Conservation (phyloP, 2,888 invertebrate species). For the Eupithecia inturbata region DNA sequence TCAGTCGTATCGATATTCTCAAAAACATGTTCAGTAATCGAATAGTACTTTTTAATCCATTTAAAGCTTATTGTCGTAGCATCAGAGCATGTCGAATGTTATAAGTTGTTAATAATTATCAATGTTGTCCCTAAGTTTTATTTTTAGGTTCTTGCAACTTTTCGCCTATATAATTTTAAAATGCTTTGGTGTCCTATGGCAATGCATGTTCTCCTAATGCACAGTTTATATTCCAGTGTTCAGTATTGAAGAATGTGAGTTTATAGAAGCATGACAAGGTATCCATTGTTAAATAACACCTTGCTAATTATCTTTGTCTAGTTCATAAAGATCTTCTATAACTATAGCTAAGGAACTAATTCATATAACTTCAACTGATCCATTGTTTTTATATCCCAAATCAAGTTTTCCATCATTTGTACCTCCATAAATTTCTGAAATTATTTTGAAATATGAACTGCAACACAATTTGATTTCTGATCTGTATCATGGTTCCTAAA, state of each 20-base stretch:
- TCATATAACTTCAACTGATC: not conserved
- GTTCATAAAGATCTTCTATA: slow-evolving; percentile 12
- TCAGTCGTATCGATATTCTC: slow-evolving; percentile 9
- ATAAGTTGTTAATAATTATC: slow-evolving; percentile 38
- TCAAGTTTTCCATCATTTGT: slow-evolving; percentile 9
- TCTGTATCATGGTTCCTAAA: not conserved
- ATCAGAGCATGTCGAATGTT: slow-evolving; percentile 65
- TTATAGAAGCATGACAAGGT: slow-evolving; percentile 45
- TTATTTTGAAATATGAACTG: slow-evolving; percentile 20
- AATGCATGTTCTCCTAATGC: slow-evolving; percentile 67
- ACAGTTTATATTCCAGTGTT: slow-evolving; percentile 44
- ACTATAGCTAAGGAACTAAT: slow-evolving; percentile 9
- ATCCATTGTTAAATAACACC: slow-evolving; percentile 2
- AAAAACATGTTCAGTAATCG: slow-evolving; percentile 59
- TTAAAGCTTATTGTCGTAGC: slow-evolving; percentile 70
- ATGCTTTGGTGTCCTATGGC: slow-evolving; percentile 67
- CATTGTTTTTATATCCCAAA: slow-evolving; percentile 8
- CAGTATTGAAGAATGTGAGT: slow-evolving; percentile 35
- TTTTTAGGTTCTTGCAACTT: slow-evolving; percentile 38
- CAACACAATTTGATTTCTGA: not conserved
- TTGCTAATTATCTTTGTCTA: slow-evolving; percentile 5
- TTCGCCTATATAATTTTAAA: slow-evolving; percentile 49
- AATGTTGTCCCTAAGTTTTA: slow-evolving; percentile 36
- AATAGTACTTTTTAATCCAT: slow-evolving; percentile 57
- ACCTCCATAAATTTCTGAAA: slow-evolving; percentile 5